Conservation (phyloP, 2,797 vertebrate species). For the Rhincodon typus region DNA sequence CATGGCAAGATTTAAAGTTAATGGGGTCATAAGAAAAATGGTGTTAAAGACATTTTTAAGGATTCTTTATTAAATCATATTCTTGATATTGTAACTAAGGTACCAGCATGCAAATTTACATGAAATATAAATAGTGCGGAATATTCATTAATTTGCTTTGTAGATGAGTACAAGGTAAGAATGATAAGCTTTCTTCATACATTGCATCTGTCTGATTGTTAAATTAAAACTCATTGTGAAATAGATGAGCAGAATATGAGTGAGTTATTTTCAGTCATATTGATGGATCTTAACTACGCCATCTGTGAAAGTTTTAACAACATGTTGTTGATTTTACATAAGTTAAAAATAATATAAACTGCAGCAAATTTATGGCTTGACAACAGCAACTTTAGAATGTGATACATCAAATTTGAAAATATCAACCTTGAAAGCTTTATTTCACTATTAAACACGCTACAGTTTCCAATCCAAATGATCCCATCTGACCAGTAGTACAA, state of each 20-base stretch:
- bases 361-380: not conserved
- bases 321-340: not conserved
- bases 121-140: not conserved
- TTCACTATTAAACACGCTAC: not conserved
- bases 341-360: not conserved
- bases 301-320: not conserved
- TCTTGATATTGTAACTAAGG: not conserved
- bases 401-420: not conserved
- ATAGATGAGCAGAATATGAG: slow-evolving; percentile 4
- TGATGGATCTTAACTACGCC: no score
- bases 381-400: not conserved
- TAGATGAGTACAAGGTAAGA: not conserved
- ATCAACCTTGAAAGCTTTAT: no score
- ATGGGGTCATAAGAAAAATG: not conserved
- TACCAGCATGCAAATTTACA: not conserved
- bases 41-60: not conserved
- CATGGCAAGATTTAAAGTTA: not conserved
- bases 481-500: not conserved
- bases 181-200: not conserved
- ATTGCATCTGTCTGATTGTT: not conserved
- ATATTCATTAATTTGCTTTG: not conserved
- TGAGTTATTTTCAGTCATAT: not conserved
- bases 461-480: not conserved
- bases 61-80: not conserved
- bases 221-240: not conserved